Conservation (phyloP, 35 echinoderm and acorn worm genomes). For the Stichopus chloronotus region DNA sequence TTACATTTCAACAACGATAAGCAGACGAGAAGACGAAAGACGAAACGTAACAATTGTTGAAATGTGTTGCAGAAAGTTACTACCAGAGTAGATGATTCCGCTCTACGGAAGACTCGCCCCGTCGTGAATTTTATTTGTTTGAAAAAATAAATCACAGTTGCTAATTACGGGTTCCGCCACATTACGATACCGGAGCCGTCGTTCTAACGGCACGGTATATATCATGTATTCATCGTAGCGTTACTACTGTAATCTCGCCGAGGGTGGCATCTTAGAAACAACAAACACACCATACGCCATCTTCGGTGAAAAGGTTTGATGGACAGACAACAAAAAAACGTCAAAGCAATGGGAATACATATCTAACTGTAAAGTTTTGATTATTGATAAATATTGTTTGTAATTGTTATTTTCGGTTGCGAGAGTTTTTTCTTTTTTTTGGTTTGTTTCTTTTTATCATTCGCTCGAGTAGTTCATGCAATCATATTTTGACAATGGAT, state of each 20-base stretch:
- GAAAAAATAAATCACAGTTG: conserved; percentile 21
- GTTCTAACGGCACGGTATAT: neutral
- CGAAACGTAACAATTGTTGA: neutral
- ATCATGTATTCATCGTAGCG: neutral
- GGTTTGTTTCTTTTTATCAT: too few species aligned
- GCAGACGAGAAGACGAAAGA: neutral
- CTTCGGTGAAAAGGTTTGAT: too few species aligned
- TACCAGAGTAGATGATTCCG: conserved; percentile 5
- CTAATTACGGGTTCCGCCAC: conserved; percentile 22
- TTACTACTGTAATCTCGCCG: neutral
- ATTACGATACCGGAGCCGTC: neutral
- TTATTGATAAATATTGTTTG: neutral
- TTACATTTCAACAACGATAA: neutral
- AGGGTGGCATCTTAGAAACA: neutral
- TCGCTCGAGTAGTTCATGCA: too few species aligned
- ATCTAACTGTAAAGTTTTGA: neutral
- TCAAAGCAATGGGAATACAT: too few species aligned
- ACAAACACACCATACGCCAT: neutral
- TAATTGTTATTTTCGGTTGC: too few species aligned
- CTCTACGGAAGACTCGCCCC: neutral
- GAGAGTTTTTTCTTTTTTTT: too few species aligned
- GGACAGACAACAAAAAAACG: too few species aligned
- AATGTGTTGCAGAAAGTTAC: conserved; percentile 12
- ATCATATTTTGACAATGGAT: too few species aligned
- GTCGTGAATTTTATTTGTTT: conserved; percentile 25